Percentiles rank a stretch among this genome's conserved stretches.
Evolutionary conservation across 2,113 vertebrate genomes (phyloP).

Genomic region (Neolamprologus longior): DNA sequence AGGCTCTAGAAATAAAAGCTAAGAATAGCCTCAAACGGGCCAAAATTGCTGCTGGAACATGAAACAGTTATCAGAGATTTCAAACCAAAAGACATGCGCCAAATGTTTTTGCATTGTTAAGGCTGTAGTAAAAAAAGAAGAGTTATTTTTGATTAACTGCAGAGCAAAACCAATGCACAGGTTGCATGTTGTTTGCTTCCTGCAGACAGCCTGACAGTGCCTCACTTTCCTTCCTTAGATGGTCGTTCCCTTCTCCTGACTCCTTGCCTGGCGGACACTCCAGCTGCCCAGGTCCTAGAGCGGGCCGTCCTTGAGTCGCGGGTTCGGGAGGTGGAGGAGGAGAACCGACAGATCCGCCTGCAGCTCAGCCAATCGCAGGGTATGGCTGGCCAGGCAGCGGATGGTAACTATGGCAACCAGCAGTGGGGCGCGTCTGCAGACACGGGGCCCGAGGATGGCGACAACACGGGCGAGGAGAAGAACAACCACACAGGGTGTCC

Average conservation of each 20-base stretch:
- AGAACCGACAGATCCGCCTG: conserved; percentile 80
- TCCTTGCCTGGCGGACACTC: conserved; percentile 61
- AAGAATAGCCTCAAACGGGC: not conserved
- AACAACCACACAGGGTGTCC: conserved; percentile 78
- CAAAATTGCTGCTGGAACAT: not conserved
- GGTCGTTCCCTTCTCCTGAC: conserved; percentile 65
- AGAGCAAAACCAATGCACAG: not conserved
- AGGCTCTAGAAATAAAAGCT: not conserved
- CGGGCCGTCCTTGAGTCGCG: conserved; percentile 72
- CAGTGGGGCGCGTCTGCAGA: conserved; percentile 75
- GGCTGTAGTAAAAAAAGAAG: not conserved
- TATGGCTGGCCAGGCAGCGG: conserved; percentile 41
- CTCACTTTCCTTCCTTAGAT: conserved; percentile 8
- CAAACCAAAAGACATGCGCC: not conserved
- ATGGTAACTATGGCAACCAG: conserved; percentile 73
- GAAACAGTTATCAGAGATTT: not conserved
- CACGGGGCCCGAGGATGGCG: conserved; percentile 69
- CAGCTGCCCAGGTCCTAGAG: conserved; percentile 63
- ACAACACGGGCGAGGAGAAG: conserved; percentile 54
- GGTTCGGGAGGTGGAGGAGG: conserved; percentile 81
- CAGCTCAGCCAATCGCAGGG: conserved; percentile 76
- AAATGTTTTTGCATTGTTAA: not conserved
- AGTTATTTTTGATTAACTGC: not conserved
- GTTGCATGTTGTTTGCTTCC: not conserved
- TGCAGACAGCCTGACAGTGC: too few relatives aligned